Evolutionary conservation across 1,140 invertebrate species (phyloP).

Genomic region (Lepidurus apus): DNA sequence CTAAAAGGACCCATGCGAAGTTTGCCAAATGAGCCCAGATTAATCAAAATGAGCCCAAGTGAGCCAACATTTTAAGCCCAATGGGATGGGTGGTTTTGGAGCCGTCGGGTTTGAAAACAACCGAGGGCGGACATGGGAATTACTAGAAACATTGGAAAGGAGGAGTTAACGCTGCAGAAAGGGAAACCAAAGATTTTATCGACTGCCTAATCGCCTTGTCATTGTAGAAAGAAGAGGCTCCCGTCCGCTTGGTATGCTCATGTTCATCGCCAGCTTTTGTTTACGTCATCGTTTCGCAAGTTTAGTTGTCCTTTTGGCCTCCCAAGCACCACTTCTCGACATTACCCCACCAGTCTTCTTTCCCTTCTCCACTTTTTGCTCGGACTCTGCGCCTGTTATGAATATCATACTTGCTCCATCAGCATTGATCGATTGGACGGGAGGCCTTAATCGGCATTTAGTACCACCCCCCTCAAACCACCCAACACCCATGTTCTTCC

Average conservation of each 20-base stretch:
- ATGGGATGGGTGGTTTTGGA: background rate
- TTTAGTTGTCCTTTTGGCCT: slow-evolving; percentile 11
- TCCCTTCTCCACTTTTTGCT: background rate
- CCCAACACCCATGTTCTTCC: background rate
- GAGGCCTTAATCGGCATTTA: slow-evolving; percentile 18
- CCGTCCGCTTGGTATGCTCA: background rate
- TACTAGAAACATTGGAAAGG: slow-evolving; percentile 1
- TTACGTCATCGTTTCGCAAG: slow-evolving; percentile 11
- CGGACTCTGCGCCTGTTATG: background rate
- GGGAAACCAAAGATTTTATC: background rate
- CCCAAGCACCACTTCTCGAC: slow-evolving; percentile 2
- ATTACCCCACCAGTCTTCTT: background rate
- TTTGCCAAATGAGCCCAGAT: no score
- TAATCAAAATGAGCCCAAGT: no score
- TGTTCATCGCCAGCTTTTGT: background rate
- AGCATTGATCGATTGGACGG: slow-evolving; percentile 18
- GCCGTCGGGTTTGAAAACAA: background rate
- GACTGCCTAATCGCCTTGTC: slow-evolving; percentile 2
- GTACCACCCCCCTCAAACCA: slow-evolving; percentile 1
- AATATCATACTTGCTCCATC: slow-evolving; percentile 15
- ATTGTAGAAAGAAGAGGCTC: background rate
- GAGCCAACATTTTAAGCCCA: no score
- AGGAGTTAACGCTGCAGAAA: background rate
- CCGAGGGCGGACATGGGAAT: background rate
- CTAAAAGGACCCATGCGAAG: no score